Evolutionary conservation across 2,797 vertebrate species (phyloP).

Genomic region (Lepus oiostolus): DNA sequence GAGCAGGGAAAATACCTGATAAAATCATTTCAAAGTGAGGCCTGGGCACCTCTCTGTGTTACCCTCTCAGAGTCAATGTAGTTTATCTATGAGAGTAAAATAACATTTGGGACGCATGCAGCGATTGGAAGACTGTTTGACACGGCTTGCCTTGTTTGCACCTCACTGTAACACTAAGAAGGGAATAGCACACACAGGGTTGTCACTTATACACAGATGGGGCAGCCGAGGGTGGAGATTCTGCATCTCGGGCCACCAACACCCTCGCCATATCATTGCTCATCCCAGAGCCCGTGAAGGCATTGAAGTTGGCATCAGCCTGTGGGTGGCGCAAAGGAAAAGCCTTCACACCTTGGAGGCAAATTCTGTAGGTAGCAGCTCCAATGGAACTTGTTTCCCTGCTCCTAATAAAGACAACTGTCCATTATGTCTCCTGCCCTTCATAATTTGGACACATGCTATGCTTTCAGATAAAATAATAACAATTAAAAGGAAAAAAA

Average conservation of each 20-base stretch:
- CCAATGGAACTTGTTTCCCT: rapidly evolving
- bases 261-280: rapidly evolving
- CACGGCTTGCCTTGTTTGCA: too few species aligned
- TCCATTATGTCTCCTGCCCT: background rate
- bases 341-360: rapidly evolving
- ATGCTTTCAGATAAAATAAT: background rate
- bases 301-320: background rate
- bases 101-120: rapidly evolving
- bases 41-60: background rate
- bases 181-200: rapidly evolving
- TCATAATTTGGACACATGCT: background rate
- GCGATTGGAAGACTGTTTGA: too few species aligned
- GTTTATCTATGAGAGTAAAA: rapidly evolving
- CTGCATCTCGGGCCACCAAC: too few species aligned
- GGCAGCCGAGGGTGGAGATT: background rate
- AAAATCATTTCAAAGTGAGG: background rate
- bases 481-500: too few species aligned
- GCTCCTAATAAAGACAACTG: rapidly evolving
- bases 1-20: background rate
- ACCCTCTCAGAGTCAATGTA: rapidly evolving
- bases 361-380: rapidly evolving
- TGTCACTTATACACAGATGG: rapidly evolving
- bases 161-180: rapidly evolving
- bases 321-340: rapidly evolving
- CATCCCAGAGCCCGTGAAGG: rapidly evolving